Base-by-base conservation (phyloP, 2,888 invertebrate species). In the Eugnorisma glareosa region DNA sequence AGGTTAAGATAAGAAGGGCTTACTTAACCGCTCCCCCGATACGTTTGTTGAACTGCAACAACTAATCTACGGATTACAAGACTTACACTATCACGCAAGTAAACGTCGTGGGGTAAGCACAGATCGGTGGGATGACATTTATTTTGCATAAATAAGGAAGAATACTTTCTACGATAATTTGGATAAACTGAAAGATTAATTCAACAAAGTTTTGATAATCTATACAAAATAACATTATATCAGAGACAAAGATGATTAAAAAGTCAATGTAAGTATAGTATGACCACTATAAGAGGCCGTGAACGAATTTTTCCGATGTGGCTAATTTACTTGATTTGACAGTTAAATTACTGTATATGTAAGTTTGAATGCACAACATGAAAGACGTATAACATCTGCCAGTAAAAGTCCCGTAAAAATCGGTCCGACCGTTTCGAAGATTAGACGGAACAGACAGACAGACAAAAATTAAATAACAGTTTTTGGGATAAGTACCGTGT, bases 11-110 rank as follows among this genome's bases (percentile, higher is more conserved):
- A 83, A 88, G 81, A 24, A 69, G 66, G 81, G 81, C 57, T 82
- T 59, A 31, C 57, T 57, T 73, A 82, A 75, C 66, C 63, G 11
- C 67, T 75, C 82, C 79, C 86, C 67, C 67, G 77, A 63, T 71
- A 59, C 79, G 79, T 77, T 78, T 75, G 86, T 86, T 83, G 28
- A 83, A 77, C n/a, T n/a, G n/a, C 71, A 79, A 48, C 78, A 76
- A 40, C 74, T 88, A 88, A 89, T 87, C 88, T 83, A 1, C 11
- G 75, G 88, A 83, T 89, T 89, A 89, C 81, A 54, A 72, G 80
- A 76, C 79, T 86, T 81, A 57, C n/a, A 77, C 75, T 82, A 87
- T 81, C 80, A 63, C 73, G 75, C 64, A 64, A 15, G 73, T 73
- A 71, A 72, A 76, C 40, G 11, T 43, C 61, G 37, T 43, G 57